Conservation (phyloP, 1,140 invertebrate species). For the Pachyrhynchus sulphureomaculatus region DNA sequence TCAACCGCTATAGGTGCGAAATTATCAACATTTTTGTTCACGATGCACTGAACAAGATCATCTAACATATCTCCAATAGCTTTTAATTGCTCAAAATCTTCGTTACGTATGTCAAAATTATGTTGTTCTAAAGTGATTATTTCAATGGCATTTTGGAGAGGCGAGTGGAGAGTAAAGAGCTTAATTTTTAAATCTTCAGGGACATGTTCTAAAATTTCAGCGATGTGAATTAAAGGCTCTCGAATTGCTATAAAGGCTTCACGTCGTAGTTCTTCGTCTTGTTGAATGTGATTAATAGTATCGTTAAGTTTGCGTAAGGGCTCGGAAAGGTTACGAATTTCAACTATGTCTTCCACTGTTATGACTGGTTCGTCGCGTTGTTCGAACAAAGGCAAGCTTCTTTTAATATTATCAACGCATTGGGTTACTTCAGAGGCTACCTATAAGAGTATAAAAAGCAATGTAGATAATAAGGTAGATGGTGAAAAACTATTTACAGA, state of each 20-base stretch:
- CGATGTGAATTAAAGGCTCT: constrained; percentile 35
- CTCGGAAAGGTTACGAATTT: constrained; percentile 36
- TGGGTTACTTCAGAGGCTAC: constrained; percentile 42
- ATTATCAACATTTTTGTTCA: constrained; percentile 6
- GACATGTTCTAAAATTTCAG: constrained; percentile 31
- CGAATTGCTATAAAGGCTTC: constrained; percentile 35
- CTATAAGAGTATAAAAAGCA: not conserved
- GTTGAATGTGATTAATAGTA: constrained; percentile 34
- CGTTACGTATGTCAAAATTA: constrained; percentile 37
- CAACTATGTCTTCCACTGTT: constrained; percentile 34
- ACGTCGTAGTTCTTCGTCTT: constrained; percentile 33
- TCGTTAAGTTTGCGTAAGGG: constrained; percentile 36
- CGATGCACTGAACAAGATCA: constrained; percentile 7
- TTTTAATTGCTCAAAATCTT: constrained; percentile 26
- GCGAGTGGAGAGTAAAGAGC: constrained; percentile 30
- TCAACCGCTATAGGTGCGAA: constrained; percentile 3
- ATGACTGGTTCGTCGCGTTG: constrained; percentile 28
- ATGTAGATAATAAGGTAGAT: too few species aligned
- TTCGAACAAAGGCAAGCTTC: constrained; percentile 26
- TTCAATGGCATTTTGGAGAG: constrained; percentile 43
- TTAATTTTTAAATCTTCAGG: constrained; percentile 33
- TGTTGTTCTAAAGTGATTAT: constrained; percentile 43
- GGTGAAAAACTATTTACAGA: too few species aligned
- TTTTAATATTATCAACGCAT: constrained; percentile 42
- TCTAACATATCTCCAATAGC: constrained; percentile 9